phyloP scores from a whole-genome alignment of 2,888 invertebrate species.

The Norana najaformis region DNA sequence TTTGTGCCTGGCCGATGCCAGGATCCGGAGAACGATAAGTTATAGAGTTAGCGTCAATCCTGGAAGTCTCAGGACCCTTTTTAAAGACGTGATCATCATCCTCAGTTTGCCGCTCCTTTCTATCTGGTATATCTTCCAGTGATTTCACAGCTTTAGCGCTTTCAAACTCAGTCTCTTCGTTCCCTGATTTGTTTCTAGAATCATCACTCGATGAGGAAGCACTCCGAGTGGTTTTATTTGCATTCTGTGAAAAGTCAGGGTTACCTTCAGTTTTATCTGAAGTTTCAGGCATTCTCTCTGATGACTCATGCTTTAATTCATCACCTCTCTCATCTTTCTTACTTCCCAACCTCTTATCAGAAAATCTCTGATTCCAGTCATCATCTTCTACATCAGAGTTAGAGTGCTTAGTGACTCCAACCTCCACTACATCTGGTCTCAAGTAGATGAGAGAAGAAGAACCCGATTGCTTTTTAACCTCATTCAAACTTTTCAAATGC shows the following conservation, averaged over 20 bases:
- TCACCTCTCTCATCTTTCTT: not conserved
- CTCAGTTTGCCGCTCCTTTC: not conserved
- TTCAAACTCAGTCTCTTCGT: not conserved
- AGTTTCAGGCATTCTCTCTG: not conserved
- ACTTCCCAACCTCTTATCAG: not conserved
- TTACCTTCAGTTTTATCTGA: not conserved
- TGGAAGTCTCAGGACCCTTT: not conserved
- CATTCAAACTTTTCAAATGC: not conserved
- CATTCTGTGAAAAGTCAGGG: not conserved
- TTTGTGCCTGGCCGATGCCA: not conserved
- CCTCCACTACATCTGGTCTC: not conserved
- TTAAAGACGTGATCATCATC: not conserved
- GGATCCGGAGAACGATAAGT: not conserved
- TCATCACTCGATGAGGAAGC: not conserved
- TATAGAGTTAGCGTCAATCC: not conserved
- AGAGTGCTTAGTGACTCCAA: not conserved
- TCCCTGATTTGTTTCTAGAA: not conserved
- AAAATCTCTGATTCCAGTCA: not conserved
- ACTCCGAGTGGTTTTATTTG: not conserved
- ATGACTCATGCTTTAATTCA: not conserved
- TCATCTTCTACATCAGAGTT: not conserved
- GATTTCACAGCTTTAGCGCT: not conserved
- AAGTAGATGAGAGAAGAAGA: not conserved
- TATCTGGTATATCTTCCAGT: not conserved
- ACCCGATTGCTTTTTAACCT: not conserved